Evolutionary conservation across 2,797 vertebrate species (phyloP), one percentile per base, ranked within the genome.

Genomic region (Acridotheres tristis): DNA sequence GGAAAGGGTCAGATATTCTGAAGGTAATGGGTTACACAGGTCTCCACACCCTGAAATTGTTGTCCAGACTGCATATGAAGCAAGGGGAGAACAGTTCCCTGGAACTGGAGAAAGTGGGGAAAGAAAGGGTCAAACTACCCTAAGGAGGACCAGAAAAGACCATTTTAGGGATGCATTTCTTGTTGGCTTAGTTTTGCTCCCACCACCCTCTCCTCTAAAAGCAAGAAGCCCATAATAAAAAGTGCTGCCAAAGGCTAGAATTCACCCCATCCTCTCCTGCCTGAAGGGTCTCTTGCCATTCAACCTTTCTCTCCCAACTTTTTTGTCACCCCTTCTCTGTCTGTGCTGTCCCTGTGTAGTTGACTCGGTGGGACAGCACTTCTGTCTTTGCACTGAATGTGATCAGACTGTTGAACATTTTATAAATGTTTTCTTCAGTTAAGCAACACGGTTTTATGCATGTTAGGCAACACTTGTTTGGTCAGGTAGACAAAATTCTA

Each of bases 401-500:
- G 36, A 16, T 62, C 51, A 30, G n/a, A 9, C 34, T 20, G 65
- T 16, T 78, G 51, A 48, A 34, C 7, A 0, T 16, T 66, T 40
- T 76, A 45, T 47, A 40, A 83, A n/a, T 1, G 0, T 66, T 92
- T 80, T 75, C 82, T 81, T 65, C 23, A 20, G 42, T 82, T 76
- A 82, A 88, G 45, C 59, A 76, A 30, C 43, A 13, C 7, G 3
- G 43, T 54, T 93, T 69, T 84, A 77, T 45, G 53, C 10, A 12
- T 0, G 5, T 54, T 47, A 78, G 75, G 71, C 85, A 81, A 78
- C 77, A 5, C 26, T 89, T 84, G 48, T 80, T 94, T 0, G 0
- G 62, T 95, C 47, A 26, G 76, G 50, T 89, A 87, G 82, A 85
- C 84, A 94, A 81, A 90, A 61, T 86, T 62, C 85, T 96, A 89